A percentile compares a stretch with the other conserved stretches of the same genome.
Conservation (phyloP, 2,888 invertebrate genomes). For the Drosophila colorata region DNA sequence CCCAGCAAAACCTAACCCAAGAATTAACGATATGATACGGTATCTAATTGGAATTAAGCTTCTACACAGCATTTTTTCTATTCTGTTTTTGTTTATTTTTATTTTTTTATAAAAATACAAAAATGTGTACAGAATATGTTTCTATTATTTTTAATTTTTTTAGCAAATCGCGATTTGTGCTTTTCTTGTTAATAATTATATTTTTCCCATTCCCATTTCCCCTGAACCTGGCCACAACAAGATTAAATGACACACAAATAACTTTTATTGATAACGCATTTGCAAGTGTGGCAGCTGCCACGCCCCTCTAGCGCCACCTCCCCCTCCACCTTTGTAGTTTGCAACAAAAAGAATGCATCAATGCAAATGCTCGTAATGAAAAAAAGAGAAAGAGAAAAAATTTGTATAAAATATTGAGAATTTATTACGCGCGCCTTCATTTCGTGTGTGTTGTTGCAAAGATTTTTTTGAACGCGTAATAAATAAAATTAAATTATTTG, state of each 20-base stretch:
- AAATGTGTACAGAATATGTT: neutral
- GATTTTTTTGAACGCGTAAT: conserved; percentile 48
- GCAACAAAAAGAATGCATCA: conserved; percentile 38
- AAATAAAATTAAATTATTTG: conserved; percentile 79
- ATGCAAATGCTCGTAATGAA: conserved; percentile 56
- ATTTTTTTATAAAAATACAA: neutral
- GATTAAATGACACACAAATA: conserved; percentile 56
- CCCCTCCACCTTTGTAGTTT: neutral
- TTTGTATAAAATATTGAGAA: conserved; percentile 60
- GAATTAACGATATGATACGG: neutral
- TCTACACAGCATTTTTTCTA: neutral
- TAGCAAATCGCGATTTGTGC: neutral
- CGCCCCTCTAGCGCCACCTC: neutral
- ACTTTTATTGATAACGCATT: conserved; percentile 75
- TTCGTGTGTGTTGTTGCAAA: conserved; percentile 28
- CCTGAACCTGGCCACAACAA: conserved; percentile 35
- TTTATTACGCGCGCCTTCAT: conserved; percentile 54
- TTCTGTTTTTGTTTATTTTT: neutral
- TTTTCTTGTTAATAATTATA: neutral
- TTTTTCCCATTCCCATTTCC: conserved; percentile 2
- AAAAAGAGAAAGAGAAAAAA: conserved; percentile 24
- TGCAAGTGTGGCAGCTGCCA: conserved; percentile 42
- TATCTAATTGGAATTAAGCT: neutral
- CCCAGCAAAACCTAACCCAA: neutral
- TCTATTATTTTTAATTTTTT: neutral